Conservation (phyloP, 2,113 vertebrate genomes). For the Spea bombifrons region DNA sequence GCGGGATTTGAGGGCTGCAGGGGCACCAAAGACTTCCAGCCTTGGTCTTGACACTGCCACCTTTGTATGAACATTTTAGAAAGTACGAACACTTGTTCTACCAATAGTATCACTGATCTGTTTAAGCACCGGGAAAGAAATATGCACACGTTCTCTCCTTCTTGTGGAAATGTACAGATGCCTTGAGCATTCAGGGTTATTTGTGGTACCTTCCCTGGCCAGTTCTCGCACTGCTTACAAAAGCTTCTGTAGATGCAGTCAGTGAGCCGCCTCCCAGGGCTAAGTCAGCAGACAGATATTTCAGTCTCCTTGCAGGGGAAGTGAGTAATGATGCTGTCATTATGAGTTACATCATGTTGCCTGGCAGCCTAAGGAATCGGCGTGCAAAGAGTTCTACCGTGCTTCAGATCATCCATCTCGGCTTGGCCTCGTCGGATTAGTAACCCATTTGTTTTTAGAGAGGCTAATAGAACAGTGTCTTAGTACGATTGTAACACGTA, state of each 20-base stretch:
- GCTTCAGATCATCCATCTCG: not conserved
- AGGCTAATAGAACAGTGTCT: not conserved
- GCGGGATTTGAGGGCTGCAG: too few relatives aligned
- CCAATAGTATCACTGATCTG: too few relatives aligned
- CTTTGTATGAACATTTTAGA: too few relatives aligned
- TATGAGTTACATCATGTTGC: constrained; percentile 22
- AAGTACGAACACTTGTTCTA: too few relatives aligned
- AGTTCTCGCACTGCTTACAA: not conserved
- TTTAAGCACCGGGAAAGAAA: too few relatives aligned
- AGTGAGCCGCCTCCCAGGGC: not conserved
- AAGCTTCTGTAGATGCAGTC: not conserved
- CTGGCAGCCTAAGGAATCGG: constrained; percentile 21
- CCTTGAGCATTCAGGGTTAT: too few relatives aligned
- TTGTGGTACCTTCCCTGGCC: too few relatives aligned
- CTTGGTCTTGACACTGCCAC: too few relatives aligned
- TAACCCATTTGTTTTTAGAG: constrained; percentile 10
- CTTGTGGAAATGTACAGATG: too few relatives aligned
- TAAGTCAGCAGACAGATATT: constrained; percentile 13
- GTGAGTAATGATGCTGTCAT: constrained; percentile 32
- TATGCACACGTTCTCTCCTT: too few relatives aligned
- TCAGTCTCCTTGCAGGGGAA: constrained; percentile 5
- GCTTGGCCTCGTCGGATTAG: not conserved
- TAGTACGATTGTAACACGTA: too few relatives aligned
- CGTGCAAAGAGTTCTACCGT: not conserved
- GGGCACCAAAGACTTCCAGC: too few relatives aligned